Percentiles rank a stretch among this genome's conserved stretches.
Conservation (phyloP, 2,113 vertebrate species). For the Xiphophorus maculatus region DNA sequence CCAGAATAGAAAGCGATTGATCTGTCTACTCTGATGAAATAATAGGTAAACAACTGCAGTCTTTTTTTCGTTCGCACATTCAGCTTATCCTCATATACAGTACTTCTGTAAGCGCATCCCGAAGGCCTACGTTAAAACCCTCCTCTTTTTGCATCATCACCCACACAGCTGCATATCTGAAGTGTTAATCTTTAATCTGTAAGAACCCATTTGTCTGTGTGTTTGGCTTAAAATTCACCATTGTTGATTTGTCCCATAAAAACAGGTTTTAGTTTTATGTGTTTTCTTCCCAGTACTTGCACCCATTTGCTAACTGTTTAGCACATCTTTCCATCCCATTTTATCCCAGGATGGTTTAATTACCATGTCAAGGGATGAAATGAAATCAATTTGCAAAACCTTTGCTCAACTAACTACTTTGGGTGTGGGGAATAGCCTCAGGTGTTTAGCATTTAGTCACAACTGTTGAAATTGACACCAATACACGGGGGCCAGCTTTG, state of each 20-base stretch:
- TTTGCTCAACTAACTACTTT: neutral
- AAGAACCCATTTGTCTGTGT: conserved; percentile 4
- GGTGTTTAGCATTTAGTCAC: neutral
- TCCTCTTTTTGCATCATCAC: conserved; percentile 12
- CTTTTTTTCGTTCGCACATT: neutral
- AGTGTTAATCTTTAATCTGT: conserved; percentile 11
- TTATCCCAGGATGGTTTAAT: no score
- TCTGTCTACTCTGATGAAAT: conserved; percentile 12
- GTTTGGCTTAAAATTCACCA: neutral
- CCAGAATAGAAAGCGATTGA: conserved; percentile 30
- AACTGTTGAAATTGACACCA: neutral
- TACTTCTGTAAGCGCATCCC: neutral
- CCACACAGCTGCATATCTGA: conserved; percentile 30
- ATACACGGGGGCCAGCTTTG: neutral
- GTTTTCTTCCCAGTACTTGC: no score
- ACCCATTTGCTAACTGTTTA: no score
- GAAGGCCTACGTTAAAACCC: conserved; percentile 1
- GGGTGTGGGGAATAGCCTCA: neutral
- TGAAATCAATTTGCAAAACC: neutral
- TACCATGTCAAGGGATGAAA: neutral
- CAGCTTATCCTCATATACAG: neutral
- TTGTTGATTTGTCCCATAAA: no score
- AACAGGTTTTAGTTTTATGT: no score
- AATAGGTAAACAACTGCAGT: neutral
- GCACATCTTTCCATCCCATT: no score